Evolutionary conservation across 1,140 invertebrate species (phyloP), one percentile per base, ranked within the genome.

Genomic region (Diachasma alloeum): DNA sequence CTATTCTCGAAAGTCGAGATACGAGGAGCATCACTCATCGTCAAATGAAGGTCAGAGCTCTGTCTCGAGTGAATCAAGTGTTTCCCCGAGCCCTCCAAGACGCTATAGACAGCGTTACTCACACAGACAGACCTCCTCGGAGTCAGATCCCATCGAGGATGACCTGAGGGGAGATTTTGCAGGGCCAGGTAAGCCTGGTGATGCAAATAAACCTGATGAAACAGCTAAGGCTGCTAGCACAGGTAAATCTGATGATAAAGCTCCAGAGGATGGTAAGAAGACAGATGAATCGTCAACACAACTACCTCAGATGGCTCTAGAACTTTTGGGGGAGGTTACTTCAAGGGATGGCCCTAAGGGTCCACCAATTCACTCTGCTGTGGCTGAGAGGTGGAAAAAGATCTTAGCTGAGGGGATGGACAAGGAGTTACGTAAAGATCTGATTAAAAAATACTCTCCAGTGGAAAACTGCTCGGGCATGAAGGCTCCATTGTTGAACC

Each of bases 401-500:
- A 48, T 48, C 3, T 15, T 48, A 48, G 4, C 46, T 3, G 46
- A 48, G 13, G 46, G 46, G 4, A 4, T 48, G 3, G 4, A 15
- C 11, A 48, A 48, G 17, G 13, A 48, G 11, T 6, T 3, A 4
- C 4, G 46, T 6, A 15, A 6, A 13, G 46, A 48, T 3, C 46
- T 48, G 4, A 48, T 48, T 48, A 48, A 48, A 37, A 48, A 48
- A 48, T 48, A 48, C 15, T 13, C 36, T 9, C 4, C 9, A 37
- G 4, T 9, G 9, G 46, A 48, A 13, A 48, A 48, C 15, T 48
- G 19, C 24, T 56, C 48, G 39, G 0, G 26, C 15, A 48, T 76
- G 26, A 53, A 6, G 63, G 19, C 44, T 37, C 63, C 13, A 17
- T 39, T 44, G 74, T 74, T 37, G 42, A 70, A 78, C 72, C 75